phyloP scores from a whole-genome alignment of 2,888 invertebrate genomes.

The Prosapia bicincta region DNA sequence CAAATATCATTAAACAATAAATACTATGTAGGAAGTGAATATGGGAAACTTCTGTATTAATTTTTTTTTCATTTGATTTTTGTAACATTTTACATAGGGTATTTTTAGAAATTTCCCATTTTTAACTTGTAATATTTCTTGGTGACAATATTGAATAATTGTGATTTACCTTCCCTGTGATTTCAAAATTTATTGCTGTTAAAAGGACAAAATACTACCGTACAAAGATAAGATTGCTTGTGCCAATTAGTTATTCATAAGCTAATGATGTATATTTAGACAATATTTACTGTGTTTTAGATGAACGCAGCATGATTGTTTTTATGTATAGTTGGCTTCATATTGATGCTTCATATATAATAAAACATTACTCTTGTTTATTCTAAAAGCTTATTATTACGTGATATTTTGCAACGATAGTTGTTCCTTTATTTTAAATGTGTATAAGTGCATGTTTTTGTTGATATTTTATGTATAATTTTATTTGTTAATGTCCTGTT shows the following conservation, averaged over 20 bases:
- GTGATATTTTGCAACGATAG: not conserved
- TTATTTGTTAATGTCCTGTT: not conserved
- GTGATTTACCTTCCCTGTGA: too few species aligned
- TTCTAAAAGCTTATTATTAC: not conserved
- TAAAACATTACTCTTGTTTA: not conserved
- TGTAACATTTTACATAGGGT: too few species aligned
- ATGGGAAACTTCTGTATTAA: too few species aligned
- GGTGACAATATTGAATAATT: too few species aligned
- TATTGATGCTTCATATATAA: not conserved
- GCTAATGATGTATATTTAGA: not conserved
- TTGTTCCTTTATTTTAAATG: not conserved
- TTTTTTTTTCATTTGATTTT: too few species aligned
- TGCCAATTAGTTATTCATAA: not conserved
- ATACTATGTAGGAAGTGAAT: too few species aligned
- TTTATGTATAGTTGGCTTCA: not conserved
- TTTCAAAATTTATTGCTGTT: too few species aligned
- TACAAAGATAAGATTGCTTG: not conserved
- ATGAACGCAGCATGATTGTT: not conserved
- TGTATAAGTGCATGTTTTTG: not conserved
- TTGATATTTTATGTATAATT: constrained; percentile 1
- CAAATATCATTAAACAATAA: too few species aligned
- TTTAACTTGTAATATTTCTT: too few species aligned
- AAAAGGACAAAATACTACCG: not conserved
- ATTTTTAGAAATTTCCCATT: too few species aligned
- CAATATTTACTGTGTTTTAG: not conserved